Base-by-base conservation (phyloP, 2,888 invertebrate species). In the Drosophila lutescens region DNA sequence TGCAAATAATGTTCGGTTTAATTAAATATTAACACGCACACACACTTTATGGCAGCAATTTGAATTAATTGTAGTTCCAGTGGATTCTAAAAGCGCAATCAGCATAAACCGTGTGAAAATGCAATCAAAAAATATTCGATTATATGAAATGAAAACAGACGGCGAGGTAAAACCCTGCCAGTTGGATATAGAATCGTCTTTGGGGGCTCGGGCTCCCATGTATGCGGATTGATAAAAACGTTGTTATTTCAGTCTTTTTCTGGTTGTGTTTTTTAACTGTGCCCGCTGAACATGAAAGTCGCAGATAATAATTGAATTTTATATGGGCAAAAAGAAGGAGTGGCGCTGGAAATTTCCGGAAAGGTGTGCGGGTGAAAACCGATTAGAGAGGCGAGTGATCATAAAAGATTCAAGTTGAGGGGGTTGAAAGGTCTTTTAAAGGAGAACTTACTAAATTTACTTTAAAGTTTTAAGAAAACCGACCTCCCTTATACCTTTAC, bases 301-400 rank as follows among this genome's bases (percentile, higher is more conserved):
- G 40, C 47, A 57, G 72, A 79, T 62, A 65, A 77, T 84, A 84
- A 84, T 86, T 84, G 81, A 84, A 81, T 84, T 81, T 68, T 71
- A 63, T 75, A 78, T 78, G 65, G 76, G 30, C 0, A 0, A 30
- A 76, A 34, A 12, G 17, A 12, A 26, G 61, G 55, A 51, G 69
- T 46, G 62, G 40, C n/a, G 15, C 50, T 46, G 51, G 49, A 57
- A 55, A 66, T 67, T 41, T 32, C 40, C 15, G 23, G n/a, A 40
- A 62, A 54, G 53, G 62, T 46, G 46, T 32, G 36, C 8, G 23
- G 30, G 15, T 32, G 36, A 13, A 46, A 53, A 12, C 10, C n/a
- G 62, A 53, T 53, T 65, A 65, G 53, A 23, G 10, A 34, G 30
- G 17, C 44, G 6, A 15, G 32, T 15, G n/a, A 9, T 30, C 17